Evolutionary conservation across 1,140 invertebrate species (phyloP), one percentile per base, ranked within the genome.

Genomic region (Drosophila littoralis): DNA sequence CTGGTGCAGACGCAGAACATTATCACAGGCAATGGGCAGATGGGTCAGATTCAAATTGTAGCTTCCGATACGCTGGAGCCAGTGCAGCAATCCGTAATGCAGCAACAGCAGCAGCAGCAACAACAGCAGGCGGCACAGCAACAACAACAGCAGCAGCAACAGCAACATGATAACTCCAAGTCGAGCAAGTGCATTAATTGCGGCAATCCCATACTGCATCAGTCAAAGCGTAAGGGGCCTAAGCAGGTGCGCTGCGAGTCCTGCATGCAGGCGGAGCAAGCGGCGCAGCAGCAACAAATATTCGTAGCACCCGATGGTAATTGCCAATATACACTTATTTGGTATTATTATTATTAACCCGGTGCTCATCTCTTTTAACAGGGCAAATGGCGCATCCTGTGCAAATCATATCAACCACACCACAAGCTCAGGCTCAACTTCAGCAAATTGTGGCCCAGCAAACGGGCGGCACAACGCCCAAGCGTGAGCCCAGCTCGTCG

Each of bases 241-340:
- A 94, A 94, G 74, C 90, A 94, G 35, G 94, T 94, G 54, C 92
- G 94, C 60, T 94, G 94, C 75, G 94, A 94, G 72, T 93, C 93
- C 42, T 94, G 94, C 75, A 93, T 94, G 76, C 93, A 93, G 59
- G 93, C 94, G 48, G 94, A 94, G 71, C 92, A 93, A 71, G 88
- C 93, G 6, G 70, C 89, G 65, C 77, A 89, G 55, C 86, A 77
- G 57, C 75, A 75, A 46, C 94, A 94, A 90, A 94, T 95, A 70
- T 95, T 95, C 88, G 94, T 95, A 7, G 93, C 94, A 12, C 92
- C 94, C n/a, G 95, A 95, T 75, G 94, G 94, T 69, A 93, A 15
- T 92, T 93, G 80, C 93, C 93, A 0, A 28, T 5, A 28, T 28
- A 92, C 89, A 94, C 93, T 92, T 94, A 12, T n/a, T 10, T 33